These are phyloP conservation scores for Acronicta alni DNA, from an alignment of 2,888 invertebrate species.

Conservation along the genomic window DNA sequence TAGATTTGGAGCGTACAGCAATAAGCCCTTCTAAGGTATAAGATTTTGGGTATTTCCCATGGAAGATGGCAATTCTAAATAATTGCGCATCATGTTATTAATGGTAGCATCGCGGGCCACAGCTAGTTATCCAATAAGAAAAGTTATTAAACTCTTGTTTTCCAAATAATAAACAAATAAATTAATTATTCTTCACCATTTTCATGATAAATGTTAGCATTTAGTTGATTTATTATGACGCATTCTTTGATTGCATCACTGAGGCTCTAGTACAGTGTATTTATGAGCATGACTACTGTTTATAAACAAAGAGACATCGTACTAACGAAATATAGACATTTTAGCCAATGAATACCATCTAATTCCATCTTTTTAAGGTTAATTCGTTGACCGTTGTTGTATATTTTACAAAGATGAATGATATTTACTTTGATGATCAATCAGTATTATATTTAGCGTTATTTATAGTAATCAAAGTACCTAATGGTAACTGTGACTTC, in stretches of 20 bases:
- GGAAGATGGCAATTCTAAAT: too few relatives aligned
- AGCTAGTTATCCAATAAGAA: constrained; percentile 24
- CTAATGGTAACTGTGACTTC: constrained; percentile 18
- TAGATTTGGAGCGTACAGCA: too few relatives aligned
- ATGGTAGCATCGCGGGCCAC: too few relatives aligned
- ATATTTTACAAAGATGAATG: background rate
- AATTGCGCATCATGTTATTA: too few relatives aligned
- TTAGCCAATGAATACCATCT: constrained; percentile 7
- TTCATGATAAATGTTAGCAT: constrained; percentile 22
- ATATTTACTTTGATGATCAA: constrained; percentile 12
- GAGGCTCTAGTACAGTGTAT: constrained; percentile 18
- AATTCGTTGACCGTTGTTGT: constrained; percentile 3
- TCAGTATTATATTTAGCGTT: background rate
- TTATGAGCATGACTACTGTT: constrained; percentile 35
- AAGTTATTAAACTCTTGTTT: constrained; percentile 8
- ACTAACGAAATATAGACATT: constrained; percentile 14
- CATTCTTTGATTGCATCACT: constrained; percentile 18
- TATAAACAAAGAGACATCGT: constrained; percentile 41
- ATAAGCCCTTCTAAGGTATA: too few relatives aligned
- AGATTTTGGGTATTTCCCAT: too few relatives aligned
- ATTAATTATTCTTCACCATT: background rate
- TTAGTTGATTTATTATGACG: constrained; percentile 22
- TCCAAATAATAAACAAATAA: constrained; percentile 1
- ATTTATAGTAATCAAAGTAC: constrained; percentile 34
- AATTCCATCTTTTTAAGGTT: constrained; percentile 4